phyloP scores from a whole-genome alignment of 2,888 invertebrate genomes.

The Drosophila neutralis region DNA sequence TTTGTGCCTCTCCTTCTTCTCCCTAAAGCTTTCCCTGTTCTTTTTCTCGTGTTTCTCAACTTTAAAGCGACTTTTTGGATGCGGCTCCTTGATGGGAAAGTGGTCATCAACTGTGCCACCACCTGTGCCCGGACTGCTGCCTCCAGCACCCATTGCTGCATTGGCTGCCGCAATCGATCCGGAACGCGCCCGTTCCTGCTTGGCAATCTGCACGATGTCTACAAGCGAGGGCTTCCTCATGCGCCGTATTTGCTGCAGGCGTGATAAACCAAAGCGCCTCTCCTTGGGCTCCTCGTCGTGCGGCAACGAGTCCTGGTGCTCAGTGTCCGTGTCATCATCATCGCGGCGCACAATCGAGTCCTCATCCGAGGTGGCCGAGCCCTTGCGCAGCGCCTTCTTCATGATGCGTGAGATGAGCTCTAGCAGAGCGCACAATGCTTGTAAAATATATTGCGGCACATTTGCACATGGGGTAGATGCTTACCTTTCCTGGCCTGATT shows the following conservation, averaged over 20 bases:
- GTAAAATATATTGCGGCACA: constrained; percentile 5
- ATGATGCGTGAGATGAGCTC: constrained; percentile 84
- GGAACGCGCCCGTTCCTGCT: constrained; percentile 77
- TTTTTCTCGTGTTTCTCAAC: constrained; percentile 71
- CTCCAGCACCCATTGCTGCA: constrained; percentile 33
- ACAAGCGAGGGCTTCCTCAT: constrained; percentile 83
- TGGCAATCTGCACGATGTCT: constrained; percentile 83
- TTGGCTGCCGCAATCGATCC: constrained; percentile 52
- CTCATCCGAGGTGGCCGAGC: constrained; percentile 86
- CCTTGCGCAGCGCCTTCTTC: constrained; percentile 86
- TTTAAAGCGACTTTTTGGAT: constrained; percentile 80
- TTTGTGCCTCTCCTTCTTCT: constrained; percentile 59
- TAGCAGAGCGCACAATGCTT: constrained; percentile 32
- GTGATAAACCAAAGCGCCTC: constrained; percentile 73
- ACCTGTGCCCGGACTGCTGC: constrained; percentile 31
- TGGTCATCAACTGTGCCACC: constrained; percentile 23
- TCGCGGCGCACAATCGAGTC: constrained; percentile 84
- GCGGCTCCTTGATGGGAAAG: constrained; percentile 67
- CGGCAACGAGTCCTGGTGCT: constrained; percentile 89
- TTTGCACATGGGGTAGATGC: neutral
- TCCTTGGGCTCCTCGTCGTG: constrained; percentile 86
- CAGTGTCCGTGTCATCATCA: constrained; percentile 89
- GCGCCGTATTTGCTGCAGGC: constrained; percentile 79
- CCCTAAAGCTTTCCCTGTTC: constrained; percentile 53
- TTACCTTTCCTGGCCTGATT: constrained; percentile 84